Conservation (phyloP, 2,113 vertebrate genomes). For the Phoxinus phoxinus region DNA sequence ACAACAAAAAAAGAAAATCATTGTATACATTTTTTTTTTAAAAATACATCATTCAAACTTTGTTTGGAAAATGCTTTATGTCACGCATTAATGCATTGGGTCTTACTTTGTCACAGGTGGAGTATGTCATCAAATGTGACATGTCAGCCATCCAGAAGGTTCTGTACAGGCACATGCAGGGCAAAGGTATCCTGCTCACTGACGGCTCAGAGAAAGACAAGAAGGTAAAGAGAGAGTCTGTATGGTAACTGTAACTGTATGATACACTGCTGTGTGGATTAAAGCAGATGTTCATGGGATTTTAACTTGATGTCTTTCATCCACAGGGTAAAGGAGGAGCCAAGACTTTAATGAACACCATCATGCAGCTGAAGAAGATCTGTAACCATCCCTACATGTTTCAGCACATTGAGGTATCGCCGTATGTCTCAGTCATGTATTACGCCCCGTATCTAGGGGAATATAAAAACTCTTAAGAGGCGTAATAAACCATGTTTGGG, state of each 20-base stretch:
- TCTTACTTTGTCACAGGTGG: conserved; percentile 80
- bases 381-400: conserved; percentile 99
- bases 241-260: neutral
- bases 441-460: no score
- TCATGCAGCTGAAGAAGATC: conserved; percentile 99
- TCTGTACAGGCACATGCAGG: conserved; percentile 97
- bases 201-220: conserved; percentile 99
- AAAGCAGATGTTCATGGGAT: neutral
- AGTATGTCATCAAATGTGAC: conserved; percentile 97
- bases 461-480: no score
- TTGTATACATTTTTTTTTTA: neutral
- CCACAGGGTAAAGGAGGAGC: conserved; percentile 95
- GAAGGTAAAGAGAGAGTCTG: conserved; percentile 79
- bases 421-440: neutral
- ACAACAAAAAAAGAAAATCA: no score
- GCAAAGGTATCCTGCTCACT: conserved; percentile 96
- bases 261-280: neutral
- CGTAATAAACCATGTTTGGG: no score
- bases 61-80: neutral
- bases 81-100: neutral
- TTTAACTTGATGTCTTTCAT: conserved; percentile 9
- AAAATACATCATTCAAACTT: neutral
- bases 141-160: conserved; percentile 99
- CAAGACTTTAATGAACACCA: conserved; percentile 99
- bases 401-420: conserved; percentile 87